These are phyloP conservation scores for Isichthys henryi DNA, from an alignment of 2,113 vertebrate genomes.

Conservation along the genomic window DNA sequence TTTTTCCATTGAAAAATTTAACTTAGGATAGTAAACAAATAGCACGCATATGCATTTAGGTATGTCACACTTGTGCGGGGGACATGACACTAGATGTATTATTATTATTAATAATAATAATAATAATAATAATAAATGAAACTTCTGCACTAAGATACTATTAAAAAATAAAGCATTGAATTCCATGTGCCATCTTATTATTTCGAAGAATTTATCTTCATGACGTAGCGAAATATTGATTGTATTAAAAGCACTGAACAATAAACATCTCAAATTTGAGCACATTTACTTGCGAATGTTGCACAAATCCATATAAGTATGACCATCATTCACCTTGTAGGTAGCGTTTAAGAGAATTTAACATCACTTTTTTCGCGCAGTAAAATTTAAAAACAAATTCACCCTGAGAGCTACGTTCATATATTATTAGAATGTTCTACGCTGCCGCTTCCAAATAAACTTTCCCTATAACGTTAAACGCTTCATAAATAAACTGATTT, in stretches of 20 bases:
- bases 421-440: background rate
- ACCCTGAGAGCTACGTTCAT: background rate
- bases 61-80: background rate
- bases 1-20: conserved; percentile 36
- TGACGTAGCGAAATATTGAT: background rate
- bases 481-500: background rate
- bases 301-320: background rate
- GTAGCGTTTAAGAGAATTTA: background rate
- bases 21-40: background rate
- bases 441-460: background rate
- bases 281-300: background rate
- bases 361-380: background rate
- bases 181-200: background rate
- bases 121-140: background rate
- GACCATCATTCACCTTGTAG: background rate
- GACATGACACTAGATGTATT: background rate
- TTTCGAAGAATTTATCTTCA: background rate
- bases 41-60: background rate
- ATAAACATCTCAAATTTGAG: background rate
- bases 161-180: background rate
- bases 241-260: background rate
- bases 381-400: background rate
- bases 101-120: background rate
- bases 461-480: background rate
- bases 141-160: background rate